These are phyloP conservation scores for Petaurus breviceps DNA, from an alignment of 2,113 vertebrate genomes.

Conservation along the genomic window DNA sequence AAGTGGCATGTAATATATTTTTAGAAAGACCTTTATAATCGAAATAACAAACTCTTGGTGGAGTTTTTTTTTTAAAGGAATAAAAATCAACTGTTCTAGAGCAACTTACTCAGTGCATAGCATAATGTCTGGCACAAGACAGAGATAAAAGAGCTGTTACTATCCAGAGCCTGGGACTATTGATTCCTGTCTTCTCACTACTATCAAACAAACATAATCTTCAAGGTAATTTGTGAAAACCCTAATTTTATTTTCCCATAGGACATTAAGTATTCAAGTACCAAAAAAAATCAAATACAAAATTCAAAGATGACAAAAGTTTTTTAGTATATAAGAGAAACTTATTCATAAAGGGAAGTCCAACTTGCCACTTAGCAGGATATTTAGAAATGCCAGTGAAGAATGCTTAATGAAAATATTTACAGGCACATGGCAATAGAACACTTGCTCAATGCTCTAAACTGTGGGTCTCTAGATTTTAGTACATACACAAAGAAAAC, in stretches of 20 bases:
- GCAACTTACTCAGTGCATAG: not conserved
- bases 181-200: not conserved
- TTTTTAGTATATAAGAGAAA: slow-evolving; percentile 33
- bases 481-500: not conserved
- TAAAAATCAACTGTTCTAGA: not conserved
- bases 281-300: not conserved
- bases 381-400: slow-evolving; percentile 46
- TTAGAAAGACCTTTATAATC: not conserved
- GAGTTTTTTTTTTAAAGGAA: not conserved
- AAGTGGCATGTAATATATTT: not conserved
- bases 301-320: slow-evolving; percentile 27
- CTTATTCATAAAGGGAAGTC: slow-evolving; percentile 48
- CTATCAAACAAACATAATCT: not conserved
- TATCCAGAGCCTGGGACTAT: not conserved
- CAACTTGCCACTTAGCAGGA: slow-evolving; percentile 11
- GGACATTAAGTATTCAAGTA: not conserved
- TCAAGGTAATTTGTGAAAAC: not conserved
- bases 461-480: not conserved
- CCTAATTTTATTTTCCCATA: not conserved
- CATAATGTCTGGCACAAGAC: not conserved
- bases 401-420: slow-evolving; percentile 48
- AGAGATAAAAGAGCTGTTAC: not conserved
- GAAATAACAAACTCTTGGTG: not conserved
- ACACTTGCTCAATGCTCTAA: not conserved
- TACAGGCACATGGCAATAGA: slow-evolving; percentile 27